Evolutionary conservation across 2,113 vertebrate species (phyloP).

Genomic region (Notothenia coriiceps): DNA sequence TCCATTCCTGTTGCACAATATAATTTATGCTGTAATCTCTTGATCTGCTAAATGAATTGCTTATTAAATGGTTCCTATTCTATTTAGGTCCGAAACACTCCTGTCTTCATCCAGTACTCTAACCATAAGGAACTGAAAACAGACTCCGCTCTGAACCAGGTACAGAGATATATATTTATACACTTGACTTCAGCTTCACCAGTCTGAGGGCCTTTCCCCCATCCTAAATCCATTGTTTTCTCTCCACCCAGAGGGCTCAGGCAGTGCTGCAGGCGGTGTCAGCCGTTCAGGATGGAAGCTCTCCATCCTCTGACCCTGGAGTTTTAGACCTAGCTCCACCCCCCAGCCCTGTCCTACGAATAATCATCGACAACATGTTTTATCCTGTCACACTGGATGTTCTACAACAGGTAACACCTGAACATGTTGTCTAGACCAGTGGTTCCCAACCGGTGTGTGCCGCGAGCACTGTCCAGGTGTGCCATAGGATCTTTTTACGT

Average conservation of each 20-base stretch:
- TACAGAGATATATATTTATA: slow-evolving; percentile 25
- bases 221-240: not conserved
- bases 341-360: slow-evolving; percentile 96
- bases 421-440: not conserved
- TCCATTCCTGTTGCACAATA: not conserved
- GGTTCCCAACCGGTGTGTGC: too few relatives aligned
- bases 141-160: slow-evolving; percentile 94
- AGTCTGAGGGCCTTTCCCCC: not conserved
- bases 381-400: slow-evolving; percentile 98
- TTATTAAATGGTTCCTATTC: slow-evolving; percentile 70
- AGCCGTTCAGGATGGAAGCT: slow-evolving; percentile 94
- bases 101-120: slow-evolving; percentile 98
- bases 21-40: not conserved
- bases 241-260: slow-evolving; percentile 89
- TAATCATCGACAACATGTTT: slow-evolving; percentile 99
- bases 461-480: too few relatives aligned
- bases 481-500: too few relatives aligned
- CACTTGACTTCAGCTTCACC: not conserved
- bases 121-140: slow-evolving; percentile 99
- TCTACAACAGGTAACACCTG: slow-evolving; percentile 93
- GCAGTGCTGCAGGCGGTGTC: slow-evolving; percentile 97
- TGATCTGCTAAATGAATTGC: not conserved
- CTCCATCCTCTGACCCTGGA: slow-evolving; percentile 91
- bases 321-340: slow-evolving; percentile 93
- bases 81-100: slow-evolving; percentile 94